Conservation (phyloP, 2,113 vertebrate genomes). For the Petrocephalus microphthalmus region DNA sequence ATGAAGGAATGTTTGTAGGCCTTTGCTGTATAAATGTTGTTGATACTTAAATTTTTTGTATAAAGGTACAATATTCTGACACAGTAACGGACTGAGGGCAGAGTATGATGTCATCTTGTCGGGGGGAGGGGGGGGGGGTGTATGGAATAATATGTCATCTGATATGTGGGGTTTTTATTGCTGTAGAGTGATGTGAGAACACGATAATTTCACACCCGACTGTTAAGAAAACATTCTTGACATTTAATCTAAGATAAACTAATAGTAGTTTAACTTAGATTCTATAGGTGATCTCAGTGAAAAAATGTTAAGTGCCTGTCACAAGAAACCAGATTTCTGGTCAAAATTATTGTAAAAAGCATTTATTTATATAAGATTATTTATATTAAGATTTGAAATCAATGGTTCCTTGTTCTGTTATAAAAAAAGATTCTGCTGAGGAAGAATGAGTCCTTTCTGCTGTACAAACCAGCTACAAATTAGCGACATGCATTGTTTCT, state of each 20-base stretch:
- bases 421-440: not conserved
- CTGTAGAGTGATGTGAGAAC: constrained; percentile 2
- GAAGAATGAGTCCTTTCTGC: not conserved
- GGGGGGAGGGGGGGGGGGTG: not conserved
- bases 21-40: not conserved
- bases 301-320: not conserved
- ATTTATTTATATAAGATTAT: not conserved
- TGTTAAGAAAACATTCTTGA: not conserved
- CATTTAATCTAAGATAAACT: not conserved
- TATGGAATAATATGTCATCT: constrained; percentile 1
- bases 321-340: not conserved
- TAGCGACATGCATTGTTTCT: not conserved
- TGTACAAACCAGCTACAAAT: not conserved
- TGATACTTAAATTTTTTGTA: not conserved
- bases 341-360: not conserved
- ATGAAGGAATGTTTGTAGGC: not conserved
- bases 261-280: not conserved
- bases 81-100: not conserved
- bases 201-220: not conserved
- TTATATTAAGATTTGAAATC: not conserved
- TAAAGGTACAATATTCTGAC: not conserved
- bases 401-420: not conserved
- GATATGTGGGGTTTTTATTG: not conserved
- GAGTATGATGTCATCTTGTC: constrained; percentile 27
- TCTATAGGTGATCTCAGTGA: not conserved